These are phyloP conservation scores for Lamellibrachia luymesi DNA, from an alignment of 1,140 invertebrate species.

Conservation along the genomic window DNA sequence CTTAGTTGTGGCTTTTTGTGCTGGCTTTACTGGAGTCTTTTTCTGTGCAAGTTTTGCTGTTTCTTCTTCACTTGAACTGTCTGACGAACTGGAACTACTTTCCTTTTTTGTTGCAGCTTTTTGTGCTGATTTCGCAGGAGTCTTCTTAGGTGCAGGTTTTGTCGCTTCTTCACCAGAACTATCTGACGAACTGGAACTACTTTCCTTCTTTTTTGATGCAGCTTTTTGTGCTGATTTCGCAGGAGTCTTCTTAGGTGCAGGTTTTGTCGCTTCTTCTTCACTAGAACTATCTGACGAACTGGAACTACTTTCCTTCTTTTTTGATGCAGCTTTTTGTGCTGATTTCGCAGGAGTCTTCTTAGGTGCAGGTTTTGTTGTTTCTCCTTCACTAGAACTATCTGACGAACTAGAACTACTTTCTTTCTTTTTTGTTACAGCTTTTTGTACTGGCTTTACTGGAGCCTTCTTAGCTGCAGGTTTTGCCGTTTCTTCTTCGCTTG, in stretches of 20 bases:
- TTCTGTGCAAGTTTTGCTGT: not conserved
- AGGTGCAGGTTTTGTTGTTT: not conserved
- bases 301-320: constrained; percentile 1
- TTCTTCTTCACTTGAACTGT: not conserved
- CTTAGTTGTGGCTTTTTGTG: not conserved
- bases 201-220: not conserved
- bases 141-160: not conserved
- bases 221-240: not conserved
- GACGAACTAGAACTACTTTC: not conserved
- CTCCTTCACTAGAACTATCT: not conserved
- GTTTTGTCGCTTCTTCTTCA: not conserved
- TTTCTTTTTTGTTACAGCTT: not conserved
- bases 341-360: constrained; percentile 7
- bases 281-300: not conserved
- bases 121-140: not conserved
- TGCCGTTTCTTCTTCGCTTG: constrained; percentile 6
- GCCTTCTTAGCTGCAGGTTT: not conserved
- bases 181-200: not conserved
- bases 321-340: constrained; percentile 16
- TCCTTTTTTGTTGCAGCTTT: not conserved
- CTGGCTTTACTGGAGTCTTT: not conserved
- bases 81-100: not conserved
- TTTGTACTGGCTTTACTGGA: not conserved
- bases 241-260: not conserved
- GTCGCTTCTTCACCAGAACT: not conserved